A percentile compares a stretch with the other conserved stretches of the same genome.
phyloP scores from a whole-genome alignment of 2,888 invertebrate genomes.

The Leptura quadrifasciata region DNA sequence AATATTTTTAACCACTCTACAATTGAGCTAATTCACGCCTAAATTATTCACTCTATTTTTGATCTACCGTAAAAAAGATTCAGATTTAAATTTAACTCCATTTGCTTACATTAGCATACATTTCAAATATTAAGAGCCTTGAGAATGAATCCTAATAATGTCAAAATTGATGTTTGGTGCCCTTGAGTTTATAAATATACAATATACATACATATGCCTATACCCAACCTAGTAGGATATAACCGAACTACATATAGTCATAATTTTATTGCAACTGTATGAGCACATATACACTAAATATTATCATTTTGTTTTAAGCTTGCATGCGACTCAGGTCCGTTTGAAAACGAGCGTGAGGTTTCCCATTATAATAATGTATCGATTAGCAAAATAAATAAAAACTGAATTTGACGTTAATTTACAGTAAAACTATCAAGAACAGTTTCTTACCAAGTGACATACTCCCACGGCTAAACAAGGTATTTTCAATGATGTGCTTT shows the following conservation, averaged over 20 bases:
- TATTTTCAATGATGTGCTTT: slow-evolving; percentile 14
- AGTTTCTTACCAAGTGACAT: slow-evolving; percentile 40
- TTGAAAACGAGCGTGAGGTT: too few species aligned
- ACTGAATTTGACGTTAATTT: not conserved
- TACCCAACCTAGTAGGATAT: not conserved
- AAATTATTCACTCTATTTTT: too few species aligned
- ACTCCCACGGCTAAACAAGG: slow-evolving; percentile 28
- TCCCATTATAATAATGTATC: not conserved
- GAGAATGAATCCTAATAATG: too few species aligned
- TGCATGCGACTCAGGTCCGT: too few species aligned
- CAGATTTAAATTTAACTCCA: too few species aligned
- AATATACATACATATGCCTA: not conserved
- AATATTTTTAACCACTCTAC: too few species aligned
- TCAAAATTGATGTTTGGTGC: not conserved
- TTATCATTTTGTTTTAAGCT: too few species aligned
- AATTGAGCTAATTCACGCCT: too few species aligned
- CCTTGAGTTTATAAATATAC: not conserved
- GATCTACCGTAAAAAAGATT: too few species aligned
- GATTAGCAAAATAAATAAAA: not conserved
- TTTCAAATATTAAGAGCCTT: too few species aligned
- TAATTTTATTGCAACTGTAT: not conserved
- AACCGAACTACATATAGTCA: not conserved
- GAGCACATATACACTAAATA: not conserved
- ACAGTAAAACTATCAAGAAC: not conserved
- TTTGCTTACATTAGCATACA: too few species aligned